Conservation (phyloP, 2,797 vertebrate genomes). For the Sciurus carolinensis region DNA sequence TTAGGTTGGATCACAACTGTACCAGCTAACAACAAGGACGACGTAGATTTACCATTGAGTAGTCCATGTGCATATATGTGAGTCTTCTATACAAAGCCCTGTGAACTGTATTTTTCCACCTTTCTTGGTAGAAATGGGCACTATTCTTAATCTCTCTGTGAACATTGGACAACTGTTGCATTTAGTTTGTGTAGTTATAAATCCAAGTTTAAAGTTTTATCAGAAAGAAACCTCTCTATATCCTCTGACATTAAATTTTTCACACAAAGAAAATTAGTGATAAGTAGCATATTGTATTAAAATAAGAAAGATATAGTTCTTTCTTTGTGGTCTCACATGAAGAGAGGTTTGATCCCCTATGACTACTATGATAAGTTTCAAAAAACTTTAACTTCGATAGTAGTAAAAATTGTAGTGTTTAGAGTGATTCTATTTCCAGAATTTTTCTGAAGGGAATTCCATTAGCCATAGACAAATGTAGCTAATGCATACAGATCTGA, state of each 20-base stretch:
- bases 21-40: neutral
- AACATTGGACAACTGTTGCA: neutral
- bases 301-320: neutral
- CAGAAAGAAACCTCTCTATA: neutral
- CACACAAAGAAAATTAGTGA: neutral
- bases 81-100: neutral
- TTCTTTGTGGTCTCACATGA: neutral
- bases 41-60: neutral
- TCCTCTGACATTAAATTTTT: neutral
- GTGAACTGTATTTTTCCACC: neutral
- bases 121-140: neutral
- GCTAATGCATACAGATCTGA: neutral
- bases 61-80: neutral
- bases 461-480: neutral
- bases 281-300: neutral
- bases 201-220: neutral
- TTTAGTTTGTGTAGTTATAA: neutral
- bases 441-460: slow-evolving; percentile 38
- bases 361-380: neutral
- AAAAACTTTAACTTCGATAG: neutral
- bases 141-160: neutral
- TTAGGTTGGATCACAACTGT: neutral
- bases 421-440: neutral
- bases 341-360: neutral
- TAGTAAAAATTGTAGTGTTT: slow-evolving; percentile 13